Percentiles rank a stretch among this genome's conserved stretches.
Evolutionary conservation across 2,888 invertebrate genomes (phyloP).

Genomic region (Panopea generosa): DNA sequence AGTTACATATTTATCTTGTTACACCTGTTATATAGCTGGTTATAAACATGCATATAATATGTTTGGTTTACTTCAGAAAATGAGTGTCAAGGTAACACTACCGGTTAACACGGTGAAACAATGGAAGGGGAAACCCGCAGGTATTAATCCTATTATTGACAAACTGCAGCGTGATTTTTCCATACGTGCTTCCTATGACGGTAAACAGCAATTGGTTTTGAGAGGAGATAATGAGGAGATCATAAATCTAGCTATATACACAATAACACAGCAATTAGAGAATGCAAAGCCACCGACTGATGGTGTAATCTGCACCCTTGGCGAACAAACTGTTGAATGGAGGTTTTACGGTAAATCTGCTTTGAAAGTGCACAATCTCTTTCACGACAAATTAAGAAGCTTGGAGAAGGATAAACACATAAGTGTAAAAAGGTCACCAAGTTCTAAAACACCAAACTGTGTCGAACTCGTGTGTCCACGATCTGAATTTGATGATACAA

Average conservation of each 20-base stretch:
- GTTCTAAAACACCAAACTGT: no score
- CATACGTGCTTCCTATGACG: constrained; percentile 8
- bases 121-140: constrained; percentile 14
- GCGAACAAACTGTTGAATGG: constrained; percentile 14
- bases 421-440: not conserved
- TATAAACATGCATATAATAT: no score
- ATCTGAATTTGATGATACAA: no score
- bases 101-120: no score
- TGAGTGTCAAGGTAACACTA: no score
- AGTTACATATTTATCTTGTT: no score
- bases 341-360: constrained; percentile 5
- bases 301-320: not conserved
- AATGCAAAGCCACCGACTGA: not conserved
- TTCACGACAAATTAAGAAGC: not conserved
- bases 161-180: constrained; percentile 8
- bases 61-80: no score
- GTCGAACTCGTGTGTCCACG: no score
- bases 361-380: constrained; percentile 23
- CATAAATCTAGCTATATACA: constrained; percentile 21
- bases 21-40: no score
- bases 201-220: constrained; percentile 8
- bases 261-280: not conserved
- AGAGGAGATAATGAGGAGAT: constrained; percentile 1
- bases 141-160: constrained; percentile 22
- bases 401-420: not conserved